These are phyloP conservation scores for Rhodeus uyekii DNA, from an alignment of 2,797 vertebrate genomes.

Conservation along the genomic window DNA sequence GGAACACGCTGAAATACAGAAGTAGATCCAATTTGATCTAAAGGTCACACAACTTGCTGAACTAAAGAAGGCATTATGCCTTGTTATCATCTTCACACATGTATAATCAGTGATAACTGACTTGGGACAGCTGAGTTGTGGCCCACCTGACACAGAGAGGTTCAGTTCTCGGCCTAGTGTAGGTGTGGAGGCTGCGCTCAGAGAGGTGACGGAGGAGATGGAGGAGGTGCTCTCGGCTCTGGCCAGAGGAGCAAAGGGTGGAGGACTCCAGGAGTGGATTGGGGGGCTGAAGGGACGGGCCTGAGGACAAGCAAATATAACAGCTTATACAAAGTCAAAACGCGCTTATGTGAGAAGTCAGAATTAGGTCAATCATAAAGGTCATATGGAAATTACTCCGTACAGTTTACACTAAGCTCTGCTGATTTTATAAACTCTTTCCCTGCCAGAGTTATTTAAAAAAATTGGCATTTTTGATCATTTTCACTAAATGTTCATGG, in stretches of 20 bases:
- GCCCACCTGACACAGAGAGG: slow-evolving; percentile 74
- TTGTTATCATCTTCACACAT: background rate
- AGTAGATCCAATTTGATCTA: background rate
- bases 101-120: background rate
- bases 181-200: slow-evolving; percentile 95
- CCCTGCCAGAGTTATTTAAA: too few species aligned
- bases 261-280: slow-evolving; percentile 91
- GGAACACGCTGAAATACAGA: slow-evolving; percentile 85
- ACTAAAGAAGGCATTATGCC: background rate
- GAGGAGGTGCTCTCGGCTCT: slow-evolving; percentile 97
- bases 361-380: too few species aligned
- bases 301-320: slow-evolving; percentile 68
- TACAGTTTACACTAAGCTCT: too few species aligned
- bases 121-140: background rate
- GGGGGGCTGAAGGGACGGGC: slow-evolving; percentile 93
- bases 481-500: too few species aligned
- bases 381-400: too few species aligned
- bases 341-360: too few species aligned
- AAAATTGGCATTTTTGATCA: too few species aligned
- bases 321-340: too few species aligned
- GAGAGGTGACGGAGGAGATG: slow-evolving; percentile 93
- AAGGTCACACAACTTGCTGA: slow-evolving; percentile 28
- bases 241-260: slow-evolving; percentile 92
- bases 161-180: slow-evolving; percentile 87
- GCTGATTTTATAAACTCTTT: too few species aligned